Percentiles rank a stretch among this genome's conserved stretches.
Conservation (phyloP, 2,888 invertebrate genomes). For the Synergus itoensis region DNA sequence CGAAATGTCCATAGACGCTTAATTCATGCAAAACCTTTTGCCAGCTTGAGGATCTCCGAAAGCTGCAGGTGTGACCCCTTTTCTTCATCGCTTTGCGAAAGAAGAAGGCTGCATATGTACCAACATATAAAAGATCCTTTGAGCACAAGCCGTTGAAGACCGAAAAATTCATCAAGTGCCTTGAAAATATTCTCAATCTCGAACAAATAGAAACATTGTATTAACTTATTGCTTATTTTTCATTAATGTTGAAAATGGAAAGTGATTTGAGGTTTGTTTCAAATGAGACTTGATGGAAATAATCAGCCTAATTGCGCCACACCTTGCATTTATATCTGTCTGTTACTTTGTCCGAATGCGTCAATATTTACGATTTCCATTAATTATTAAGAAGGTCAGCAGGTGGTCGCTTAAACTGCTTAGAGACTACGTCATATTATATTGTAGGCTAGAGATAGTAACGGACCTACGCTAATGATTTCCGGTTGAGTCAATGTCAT, state of each 20-base stretch:
- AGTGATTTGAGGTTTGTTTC: neutral
- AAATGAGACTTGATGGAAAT: neutral
- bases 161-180: neutral
- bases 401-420: neutral
- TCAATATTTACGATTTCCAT: neutral
- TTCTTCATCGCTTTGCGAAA: constrained; percentile 11
- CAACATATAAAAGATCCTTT: neutral
- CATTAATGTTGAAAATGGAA: no score
- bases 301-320: neutral
- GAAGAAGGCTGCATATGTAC: neutral
- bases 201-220: no score
- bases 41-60: constrained; percentile 11
- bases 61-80: constrained; percentile 34
- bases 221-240: no score
- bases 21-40: constrained; percentile 24
- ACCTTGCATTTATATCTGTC: neutral
- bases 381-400: neutral
- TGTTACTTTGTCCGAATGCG: neutral
- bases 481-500: neutral
- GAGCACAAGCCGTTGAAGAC: neutral
- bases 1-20: constrained; percentile 1
- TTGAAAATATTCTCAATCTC: neutral
- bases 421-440: neutral
- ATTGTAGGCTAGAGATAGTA: neutral
- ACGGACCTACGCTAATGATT: constrained; percentile 11